Percentiles rank a stretch among this genome's conserved stretches.
These are phyloP conservation scores for Halcyon senegalensis DNA, from an alignment of 2,113 vertebrate species.

Conservation along the genomic window DNA sequence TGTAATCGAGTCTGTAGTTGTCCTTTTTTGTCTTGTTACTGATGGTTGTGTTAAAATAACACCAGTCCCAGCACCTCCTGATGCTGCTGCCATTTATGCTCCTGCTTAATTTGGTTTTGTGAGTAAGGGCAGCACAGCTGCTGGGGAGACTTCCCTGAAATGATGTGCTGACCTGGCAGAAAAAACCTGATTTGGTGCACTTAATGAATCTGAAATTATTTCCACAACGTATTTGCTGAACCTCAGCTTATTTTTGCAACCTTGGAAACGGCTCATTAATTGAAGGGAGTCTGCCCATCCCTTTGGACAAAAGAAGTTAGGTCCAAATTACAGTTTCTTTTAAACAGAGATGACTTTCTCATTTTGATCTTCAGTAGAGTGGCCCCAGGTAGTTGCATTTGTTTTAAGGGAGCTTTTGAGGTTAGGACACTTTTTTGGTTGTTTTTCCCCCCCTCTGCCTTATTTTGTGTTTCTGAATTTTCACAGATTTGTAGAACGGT, in stretches of 20 bases:
- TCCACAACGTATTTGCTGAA: background rate
- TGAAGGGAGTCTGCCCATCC: background rate
- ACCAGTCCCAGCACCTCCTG: background rate
- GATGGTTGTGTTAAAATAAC: background rate
- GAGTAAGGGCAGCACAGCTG: background rate
- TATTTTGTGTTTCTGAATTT: background rate
- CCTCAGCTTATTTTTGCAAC: background rate
- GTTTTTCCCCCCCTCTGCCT: background rate
- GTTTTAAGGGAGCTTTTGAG: background rate
- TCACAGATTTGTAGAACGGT: background rate
- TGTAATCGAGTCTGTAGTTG: background rate
- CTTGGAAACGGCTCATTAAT: background rate
- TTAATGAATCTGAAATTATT: slow-evolving; percentile 28
- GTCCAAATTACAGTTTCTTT: background rate
- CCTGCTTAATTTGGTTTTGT: slow-evolving; percentile 4
- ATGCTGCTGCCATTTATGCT: slow-evolving; percentile 10
- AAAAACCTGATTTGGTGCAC: background rate
- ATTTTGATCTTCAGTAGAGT: background rate
- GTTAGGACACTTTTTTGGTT: background rate
- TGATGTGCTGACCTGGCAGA: slow-evolving; percentile 17
- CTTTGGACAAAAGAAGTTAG: background rate
- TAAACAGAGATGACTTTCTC: background rate
- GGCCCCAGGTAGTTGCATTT: background rate
- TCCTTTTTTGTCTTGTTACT: background rate
- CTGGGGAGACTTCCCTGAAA: background rate